Evolutionary conservation across 1,140 invertebrate species (phyloP).

Genomic region (Sweltsa coloradensis): DNA sequence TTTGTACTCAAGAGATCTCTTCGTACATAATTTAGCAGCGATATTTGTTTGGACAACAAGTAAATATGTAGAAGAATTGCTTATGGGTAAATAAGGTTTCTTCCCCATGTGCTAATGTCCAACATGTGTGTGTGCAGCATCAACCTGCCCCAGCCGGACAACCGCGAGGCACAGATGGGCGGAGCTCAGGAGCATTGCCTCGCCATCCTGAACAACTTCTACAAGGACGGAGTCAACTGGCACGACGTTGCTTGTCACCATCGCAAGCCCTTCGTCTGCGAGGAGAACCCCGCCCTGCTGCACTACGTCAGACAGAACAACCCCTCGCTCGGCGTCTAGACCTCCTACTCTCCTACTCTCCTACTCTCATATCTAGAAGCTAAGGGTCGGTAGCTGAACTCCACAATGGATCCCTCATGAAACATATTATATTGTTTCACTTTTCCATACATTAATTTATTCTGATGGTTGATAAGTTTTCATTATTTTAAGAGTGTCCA

Average conservation of each 20-base stretch:
- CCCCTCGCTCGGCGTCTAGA: constrained; percentile 54
- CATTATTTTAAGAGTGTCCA: too few relatives aligned
- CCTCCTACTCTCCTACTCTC: not conserved
- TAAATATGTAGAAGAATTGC: not conserved
- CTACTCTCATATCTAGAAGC: too few relatives aligned
- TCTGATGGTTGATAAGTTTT: too few relatives aligned
- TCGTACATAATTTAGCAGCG: not conserved
- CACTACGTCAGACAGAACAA: constrained; percentile 69
- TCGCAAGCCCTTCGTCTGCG: constrained; percentile 69
- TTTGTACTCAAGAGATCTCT: not conserved
- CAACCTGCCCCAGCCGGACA: constrained; percentile 68
- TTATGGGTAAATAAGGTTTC: not conserved
- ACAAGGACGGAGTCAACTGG: constrained; percentile 77
- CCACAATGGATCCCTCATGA: too few relatives aligned
- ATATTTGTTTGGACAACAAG: not conserved
- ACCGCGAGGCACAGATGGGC: constrained; percentile 62
- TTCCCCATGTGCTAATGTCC: not conserved
- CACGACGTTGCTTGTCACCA: constrained; percentile 78
- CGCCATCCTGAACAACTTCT: constrained; percentile 69
- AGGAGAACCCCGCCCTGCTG: constrained; percentile 65
- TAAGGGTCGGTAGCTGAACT: too few relatives aligned
- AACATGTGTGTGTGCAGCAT: constrained; percentile 32
- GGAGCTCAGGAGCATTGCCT: constrained; percentile 68
- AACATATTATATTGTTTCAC: too few relatives aligned
- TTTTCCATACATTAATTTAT: too few relatives aligned